A percentile compares a stretch with the other conserved stretches of the same genome.
phyloP scores from a whole-genome alignment of 2,888 invertebrate species.

The Sepioteuthis lessoniana region DNA sequence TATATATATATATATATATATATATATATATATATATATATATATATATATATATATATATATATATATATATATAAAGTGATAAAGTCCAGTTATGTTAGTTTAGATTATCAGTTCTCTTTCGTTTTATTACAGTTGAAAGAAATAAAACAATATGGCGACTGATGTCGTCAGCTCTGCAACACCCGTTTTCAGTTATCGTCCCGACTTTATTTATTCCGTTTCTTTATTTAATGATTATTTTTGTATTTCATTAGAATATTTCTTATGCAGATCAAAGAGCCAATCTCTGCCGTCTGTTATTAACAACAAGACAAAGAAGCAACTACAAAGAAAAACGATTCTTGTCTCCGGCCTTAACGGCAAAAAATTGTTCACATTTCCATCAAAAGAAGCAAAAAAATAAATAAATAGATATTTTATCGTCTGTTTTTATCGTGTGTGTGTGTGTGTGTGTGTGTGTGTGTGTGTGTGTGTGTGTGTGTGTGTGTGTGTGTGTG shows the following conservation, averaged over 20 bases:
- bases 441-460: neutral
- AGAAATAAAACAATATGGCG: neutral
- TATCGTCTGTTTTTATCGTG: neutral
- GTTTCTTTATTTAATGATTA: slow-evolving; percentile 40
- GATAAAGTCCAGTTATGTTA: neutral
- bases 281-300: slow-evolving; percentile 50
- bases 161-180: neutral
- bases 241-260: neutral
- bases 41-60: no score
- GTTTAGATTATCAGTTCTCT: neutral
- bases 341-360: neutral
- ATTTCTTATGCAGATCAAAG: slow-evolving; percentile 1
- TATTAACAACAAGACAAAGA: slow-evolving; percentile 50
- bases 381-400: neutral
- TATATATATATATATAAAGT: neutral
- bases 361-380: neutral
- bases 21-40: no score
- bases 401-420: neutral
- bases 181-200: neutral
- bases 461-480: no score
- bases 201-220: neutral
- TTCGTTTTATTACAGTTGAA: neutral
- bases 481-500: no score
- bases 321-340: slow-evolving; percentile 48
- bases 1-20: no score